phyloP scores from a whole-genome alignment of 2,888 invertebrate genomes.

The Lithosia quadra region DNA sequence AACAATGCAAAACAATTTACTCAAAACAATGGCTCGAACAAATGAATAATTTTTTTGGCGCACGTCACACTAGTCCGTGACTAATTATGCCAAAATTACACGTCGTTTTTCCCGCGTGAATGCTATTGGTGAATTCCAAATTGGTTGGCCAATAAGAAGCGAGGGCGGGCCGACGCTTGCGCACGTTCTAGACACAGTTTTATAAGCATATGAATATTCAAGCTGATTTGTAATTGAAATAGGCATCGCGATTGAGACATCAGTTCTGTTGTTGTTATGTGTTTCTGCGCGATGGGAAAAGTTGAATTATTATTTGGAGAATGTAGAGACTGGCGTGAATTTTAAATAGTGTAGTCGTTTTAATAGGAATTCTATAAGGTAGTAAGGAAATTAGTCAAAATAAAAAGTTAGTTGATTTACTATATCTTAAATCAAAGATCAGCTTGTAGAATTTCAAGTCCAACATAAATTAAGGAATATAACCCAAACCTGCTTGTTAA shows the following conservation, averaged over 20 bases:
- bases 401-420: no score
- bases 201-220: constrained; percentile 76
- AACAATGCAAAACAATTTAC: constrained; percentile 26
- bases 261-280: constrained; percentile 27
- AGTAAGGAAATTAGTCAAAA: not conserved
- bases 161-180: constrained; percentile 81
- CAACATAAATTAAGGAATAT: no score
- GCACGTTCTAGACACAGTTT: constrained; percentile 70
- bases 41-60: constrained; percentile 48
- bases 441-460: not conserved
- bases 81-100: constrained; percentile 86
- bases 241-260: constrained; percentile 49
- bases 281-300: constrained; percentile 47
- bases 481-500: no score
- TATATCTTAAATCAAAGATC: not conserved
- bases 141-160: constrained; percentile 75
- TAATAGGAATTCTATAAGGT: not conserved
- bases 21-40: constrained; percentile 50
- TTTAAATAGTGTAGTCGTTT: constrained; percentile 29
- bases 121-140: constrained; percentile 76
- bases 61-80: constrained; percentile 75
- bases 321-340: constrained; percentile 18
- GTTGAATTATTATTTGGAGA: constrained; percentile 34
- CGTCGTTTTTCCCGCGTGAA: constrained; percentile 64
- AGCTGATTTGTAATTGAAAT: constrained; percentile 57